Evolutionary conservation across 2,797 vertebrate species (phyloP), one percentile per base, ranked within the genome.

Genomic region (Spatula versicolor): DNA sequence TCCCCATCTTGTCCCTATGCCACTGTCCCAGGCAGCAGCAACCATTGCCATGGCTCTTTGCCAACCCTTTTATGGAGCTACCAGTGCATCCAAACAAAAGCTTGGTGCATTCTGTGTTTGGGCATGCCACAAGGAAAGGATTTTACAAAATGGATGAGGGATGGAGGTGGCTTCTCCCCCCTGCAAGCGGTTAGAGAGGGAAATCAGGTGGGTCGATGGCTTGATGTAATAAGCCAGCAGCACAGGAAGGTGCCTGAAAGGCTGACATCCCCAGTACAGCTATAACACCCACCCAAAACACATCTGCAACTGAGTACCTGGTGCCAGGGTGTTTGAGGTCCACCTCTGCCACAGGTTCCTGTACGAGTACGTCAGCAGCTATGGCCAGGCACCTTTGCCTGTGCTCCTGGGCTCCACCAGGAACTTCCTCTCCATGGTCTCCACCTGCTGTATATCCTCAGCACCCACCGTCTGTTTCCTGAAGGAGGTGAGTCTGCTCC

Each of bases 391-490:
- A 1, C 98, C 98, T 31, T 90, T 98, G 72, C 95, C 97, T 0
- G 93, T 98, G 72, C 92, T 98, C 83, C 66, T 98, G 18, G 76
- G 90, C 76, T 98, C 97, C 31, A 96, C 97, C 46, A 97, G 79
- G 39, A 98, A 83, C 77, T 98, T 98, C n/a, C 90, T 98, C 26
- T 98, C 97, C 55, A 98, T 98, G 97, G 97, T 98, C 13, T 96
- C 97, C 45, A 97, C 97, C 9, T 98, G 98, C 89, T 98, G 98
- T 74, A 97, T 94, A 45, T 97, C 97, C 18, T 3, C 81, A 2
- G 25, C 5, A 7, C 96, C 97, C 31, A 90, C 43, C 0, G 0
- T 7, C 23, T 98, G 98, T 96, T 98, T 98, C 86, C 58, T 98
- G 68, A 97, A 96, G 93, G 98, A 98, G 98, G 98, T 98, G 96